Evolutionary conservation across 2,888 invertebrate species (phyloP).

Genomic region (Halictus quadricinctus): DNA sequence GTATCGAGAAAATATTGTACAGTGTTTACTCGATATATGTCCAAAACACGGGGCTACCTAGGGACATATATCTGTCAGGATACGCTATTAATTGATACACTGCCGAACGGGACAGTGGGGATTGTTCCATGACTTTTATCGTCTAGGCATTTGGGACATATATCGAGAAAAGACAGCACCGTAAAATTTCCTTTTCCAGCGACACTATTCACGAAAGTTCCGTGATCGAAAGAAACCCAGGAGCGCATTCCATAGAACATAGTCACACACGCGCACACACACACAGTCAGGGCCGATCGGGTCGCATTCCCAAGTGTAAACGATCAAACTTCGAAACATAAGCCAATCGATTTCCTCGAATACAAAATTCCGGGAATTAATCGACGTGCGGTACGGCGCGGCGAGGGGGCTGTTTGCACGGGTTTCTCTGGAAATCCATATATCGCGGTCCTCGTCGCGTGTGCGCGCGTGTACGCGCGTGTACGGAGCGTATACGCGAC

Average conservation of each 20-base stretch:
- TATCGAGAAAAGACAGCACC: too few species aligned
- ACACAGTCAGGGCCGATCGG: background rate
- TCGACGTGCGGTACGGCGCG: background rate
- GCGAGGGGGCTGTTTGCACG: background rate
- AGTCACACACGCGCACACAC: background rate
- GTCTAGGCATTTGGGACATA: too few species aligned
- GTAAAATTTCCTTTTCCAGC: background rate
- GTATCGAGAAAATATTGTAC: too few species aligned
- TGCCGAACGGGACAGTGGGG: too few species aligned
- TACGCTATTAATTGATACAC: too few species aligned
- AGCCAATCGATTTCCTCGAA: constrained; percentile 28
- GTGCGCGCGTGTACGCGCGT: background rate
- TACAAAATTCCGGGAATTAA: constrained; percentile 15
- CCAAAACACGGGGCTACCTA: too few species aligned
- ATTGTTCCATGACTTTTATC: too few species aligned
- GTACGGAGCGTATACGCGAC: background rate
- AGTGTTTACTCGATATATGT: too few species aligned
- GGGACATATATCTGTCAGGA: too few species aligned
- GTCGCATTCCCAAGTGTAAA: constrained; percentile 13
- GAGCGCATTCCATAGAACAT: constrained; percentile 41
- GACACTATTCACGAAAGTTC: background rate
- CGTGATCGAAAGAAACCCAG: background rate
- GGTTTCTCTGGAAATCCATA: constrained; percentile 27
- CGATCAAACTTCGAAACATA: constrained; percentile 8
- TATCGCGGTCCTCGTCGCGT: background rate